These are phyloP conservation scores for Thysanoteuthis rhombus DNA, from an alignment of 2,888 invertebrate genomes.

Conservation along the genomic window DNA sequence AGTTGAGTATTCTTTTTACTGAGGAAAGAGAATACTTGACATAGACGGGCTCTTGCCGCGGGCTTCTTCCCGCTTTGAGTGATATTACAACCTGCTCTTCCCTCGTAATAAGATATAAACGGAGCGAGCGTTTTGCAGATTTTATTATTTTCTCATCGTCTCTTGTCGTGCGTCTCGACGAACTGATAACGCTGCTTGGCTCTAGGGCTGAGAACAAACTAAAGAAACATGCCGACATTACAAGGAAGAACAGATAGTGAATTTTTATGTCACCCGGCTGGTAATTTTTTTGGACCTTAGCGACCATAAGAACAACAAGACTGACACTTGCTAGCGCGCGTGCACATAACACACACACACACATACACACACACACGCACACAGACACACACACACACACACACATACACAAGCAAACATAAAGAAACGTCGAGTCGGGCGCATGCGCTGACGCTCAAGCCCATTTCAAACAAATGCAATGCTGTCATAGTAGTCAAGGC, in stretches of 20 bases:
- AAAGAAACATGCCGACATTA: neutral
- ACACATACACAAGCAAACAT: neutral
- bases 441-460: neutral
- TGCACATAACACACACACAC: neutral
- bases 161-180: neutral
- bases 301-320: neutral
- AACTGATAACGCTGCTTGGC: too few species aligned
- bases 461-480: neutral
- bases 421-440: too few species aligned
- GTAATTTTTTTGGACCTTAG: neutral
- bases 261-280: neutral
- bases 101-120: too few species aligned
- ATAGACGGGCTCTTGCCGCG: too few species aligned
- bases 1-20: too few species aligned
- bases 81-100: too few species aligned
- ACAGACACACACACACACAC: neutral
- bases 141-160: neutral
- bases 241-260: neutral
- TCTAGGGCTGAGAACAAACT: neutral
- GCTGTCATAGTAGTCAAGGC: neutral
- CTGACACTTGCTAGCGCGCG: neutral
- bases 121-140: neutral
- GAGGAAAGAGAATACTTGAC: too few species aligned
- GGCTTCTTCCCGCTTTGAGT: too few species aligned
- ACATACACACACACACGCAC: neutral